A percentile compares a stretch with the other conserved stretches of the same genome.
Evolutionary conservation across 2,797 vertebrate genomes (phyloP).

Genomic region (Gambelia wislizenii): DNA sequence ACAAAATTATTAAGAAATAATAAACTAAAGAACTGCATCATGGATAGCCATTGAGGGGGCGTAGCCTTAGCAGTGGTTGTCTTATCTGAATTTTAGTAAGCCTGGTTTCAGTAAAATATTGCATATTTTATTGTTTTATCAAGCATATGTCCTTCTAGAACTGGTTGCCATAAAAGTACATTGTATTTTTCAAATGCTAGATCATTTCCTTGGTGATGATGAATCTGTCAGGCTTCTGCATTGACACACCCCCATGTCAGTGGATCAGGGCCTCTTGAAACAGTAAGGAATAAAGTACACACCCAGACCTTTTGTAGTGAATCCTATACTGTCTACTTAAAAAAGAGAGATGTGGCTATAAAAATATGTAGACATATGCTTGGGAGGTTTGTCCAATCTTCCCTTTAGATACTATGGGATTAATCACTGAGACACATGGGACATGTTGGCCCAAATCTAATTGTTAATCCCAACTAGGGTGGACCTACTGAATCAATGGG

Average conservation of each 20-base stretch:
- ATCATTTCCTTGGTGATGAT: background rate
- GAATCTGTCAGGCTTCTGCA: background rate
- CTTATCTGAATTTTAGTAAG: background rate
- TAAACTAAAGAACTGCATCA: background rate
- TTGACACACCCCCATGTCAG: background rate
- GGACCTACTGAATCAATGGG: no score
- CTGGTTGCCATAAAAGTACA: background rate
- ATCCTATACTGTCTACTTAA: background rate
- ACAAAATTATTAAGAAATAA: no score
- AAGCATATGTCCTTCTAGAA: background rate
- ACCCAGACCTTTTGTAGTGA: background rate
- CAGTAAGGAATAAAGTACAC: background rate
- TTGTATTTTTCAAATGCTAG: background rate
- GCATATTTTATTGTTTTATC: no score
- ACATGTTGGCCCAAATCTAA: background rate
- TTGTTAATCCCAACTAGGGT: no score
- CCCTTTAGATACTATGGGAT: background rate
- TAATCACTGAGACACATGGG: background rate
- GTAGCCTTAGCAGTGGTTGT: background rate
- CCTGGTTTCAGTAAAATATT: background rate
- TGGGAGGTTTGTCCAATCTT: background rate
- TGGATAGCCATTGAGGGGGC: background rate
- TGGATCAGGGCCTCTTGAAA: background rate
- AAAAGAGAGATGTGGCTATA: background rate
- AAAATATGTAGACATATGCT: background rate